Conservation (phyloP, 2,797 vertebrate genomes). For the Centroberyx gerrardi region DNA sequence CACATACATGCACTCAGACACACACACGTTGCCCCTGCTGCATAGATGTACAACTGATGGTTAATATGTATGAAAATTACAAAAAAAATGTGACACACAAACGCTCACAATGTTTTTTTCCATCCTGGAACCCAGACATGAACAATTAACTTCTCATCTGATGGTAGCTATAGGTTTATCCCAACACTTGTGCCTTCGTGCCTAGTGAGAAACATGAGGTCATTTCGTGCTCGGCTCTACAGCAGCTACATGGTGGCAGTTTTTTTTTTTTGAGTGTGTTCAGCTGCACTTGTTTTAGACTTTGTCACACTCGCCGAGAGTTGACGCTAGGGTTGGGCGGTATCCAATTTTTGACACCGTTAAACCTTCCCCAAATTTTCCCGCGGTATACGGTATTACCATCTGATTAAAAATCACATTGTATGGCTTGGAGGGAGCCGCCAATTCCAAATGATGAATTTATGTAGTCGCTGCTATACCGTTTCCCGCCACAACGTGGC, state of each 20-base stretch:
- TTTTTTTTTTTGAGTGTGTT: slow-evolving; percentile 47
- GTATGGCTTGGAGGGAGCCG: too few species aligned
- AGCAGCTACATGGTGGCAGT: slow-evolving; percentile 38
- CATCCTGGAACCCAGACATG: slow-evolving; percentile 48
- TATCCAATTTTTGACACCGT: too few species aligned
- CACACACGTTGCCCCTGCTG: slow-evolving; percentile 2
- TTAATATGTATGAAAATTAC: slow-evolving; percentile 48
- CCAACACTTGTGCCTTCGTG: slow-evolving; percentile 66
- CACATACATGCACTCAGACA: neutral
- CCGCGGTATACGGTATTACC: too few species aligned
- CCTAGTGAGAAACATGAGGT: slow-evolving; percentile 71
- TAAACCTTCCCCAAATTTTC: too few species aligned
- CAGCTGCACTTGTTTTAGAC: slow-evolving; percentile 14
- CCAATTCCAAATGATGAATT: too few species aligned
- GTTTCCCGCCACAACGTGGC: too few species aligned
- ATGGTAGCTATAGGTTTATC: slow-evolving; percentile 66
- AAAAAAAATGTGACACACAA: slow-evolving; percentile 54
- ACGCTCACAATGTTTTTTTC: slow-evolving; percentile 8
- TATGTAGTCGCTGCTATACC: too few species aligned
- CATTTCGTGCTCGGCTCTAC: slow-evolving; percentile 50
- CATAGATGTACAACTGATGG: slow-evolving; percentile 29
- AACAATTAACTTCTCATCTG: slow-evolving; percentile 57
- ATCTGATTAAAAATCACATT: too few species aligned
- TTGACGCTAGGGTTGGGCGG: too few species aligned
- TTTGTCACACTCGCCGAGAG: slow-evolving; percentile 34